Percentiles rank a stretch among this genome's conserved stretches.
These are phyloP conservation scores for Halotydeus destructor DNA, from an alignment of 1,140 invertebrate genomes.

Conservation along the genomic window DNA sequence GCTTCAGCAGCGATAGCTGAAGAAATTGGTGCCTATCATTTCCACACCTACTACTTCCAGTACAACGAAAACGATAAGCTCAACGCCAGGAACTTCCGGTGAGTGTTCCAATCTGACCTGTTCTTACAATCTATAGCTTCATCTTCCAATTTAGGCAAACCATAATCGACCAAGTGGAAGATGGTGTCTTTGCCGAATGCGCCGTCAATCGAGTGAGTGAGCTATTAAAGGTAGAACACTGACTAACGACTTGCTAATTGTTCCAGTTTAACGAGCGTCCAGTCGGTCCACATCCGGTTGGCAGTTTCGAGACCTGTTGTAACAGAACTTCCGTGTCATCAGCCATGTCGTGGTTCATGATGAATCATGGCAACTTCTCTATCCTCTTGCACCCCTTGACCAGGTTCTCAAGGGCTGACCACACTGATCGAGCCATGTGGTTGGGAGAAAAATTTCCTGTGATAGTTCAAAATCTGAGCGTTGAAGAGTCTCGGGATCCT, in stretches of 20 bases:
- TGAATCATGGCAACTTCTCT: background rate
- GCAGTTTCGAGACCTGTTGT: background rate
- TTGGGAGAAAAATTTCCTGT: background rate
- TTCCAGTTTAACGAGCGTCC: background rate
- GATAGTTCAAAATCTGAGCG: too few species aligned
- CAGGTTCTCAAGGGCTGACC: conserved; percentile 2
- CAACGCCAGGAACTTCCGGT: background rate
- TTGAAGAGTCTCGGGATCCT: too few species aligned
- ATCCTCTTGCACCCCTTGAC: conserved; percentile 5
- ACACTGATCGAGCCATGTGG: conserved; percentile 1
- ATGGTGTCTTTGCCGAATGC: too few species aligned
- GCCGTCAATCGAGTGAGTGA: too few species aligned
- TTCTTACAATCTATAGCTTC: too few species aligned
- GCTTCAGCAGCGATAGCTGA: too few species aligned
- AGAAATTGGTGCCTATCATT: background rate
- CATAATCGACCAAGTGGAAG: too few species aligned
- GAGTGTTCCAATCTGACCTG: too few species aligned
- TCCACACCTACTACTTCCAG: conserved; percentile 2
- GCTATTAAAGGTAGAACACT: too few species aligned
- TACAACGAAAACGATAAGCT: background rate
- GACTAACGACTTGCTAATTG: background rate
- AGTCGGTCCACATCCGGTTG: background rate
- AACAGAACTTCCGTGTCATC: background rate
- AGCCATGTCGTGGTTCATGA: background rate
- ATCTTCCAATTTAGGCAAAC: too few species aligned